Percentiles rank a stretch among this genome's conserved stretches.
Conservation (phyloP, 2,113 vertebrate genomes). For the Lucifuga dentata region DNA sequence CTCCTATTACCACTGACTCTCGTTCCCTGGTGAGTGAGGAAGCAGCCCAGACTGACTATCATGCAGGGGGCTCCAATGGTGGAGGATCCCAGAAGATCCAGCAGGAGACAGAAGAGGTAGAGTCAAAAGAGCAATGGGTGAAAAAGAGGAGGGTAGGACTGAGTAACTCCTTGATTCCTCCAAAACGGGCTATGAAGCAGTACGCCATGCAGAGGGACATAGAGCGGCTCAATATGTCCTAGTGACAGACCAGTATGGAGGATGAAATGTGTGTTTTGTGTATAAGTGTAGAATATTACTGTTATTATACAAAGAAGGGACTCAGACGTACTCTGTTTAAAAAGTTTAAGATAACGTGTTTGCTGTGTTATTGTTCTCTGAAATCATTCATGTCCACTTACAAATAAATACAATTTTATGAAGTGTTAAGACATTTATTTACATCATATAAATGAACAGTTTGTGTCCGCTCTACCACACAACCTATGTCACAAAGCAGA, state of each 20-base stretch:
- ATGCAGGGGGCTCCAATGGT: background rate
- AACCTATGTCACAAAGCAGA: slow-evolving; percentile 36
- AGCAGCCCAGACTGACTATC: background rate
- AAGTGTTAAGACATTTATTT: slow-evolving; percentile 77
- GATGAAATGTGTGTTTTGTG: background rate
- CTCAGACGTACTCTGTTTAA: background rate
- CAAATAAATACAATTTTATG: slow-evolving; percentile 37
- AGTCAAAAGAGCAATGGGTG: slow-evolving; percentile 47
- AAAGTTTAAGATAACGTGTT: background rate
- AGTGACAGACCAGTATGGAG: too few relatives aligned
- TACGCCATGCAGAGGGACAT: slow-evolving; percentile 68
- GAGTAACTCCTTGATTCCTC: slow-evolving; percentile 83
- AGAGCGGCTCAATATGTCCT: slow-evolving; percentile 62
- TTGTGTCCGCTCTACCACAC: slow-evolving; percentile 57
- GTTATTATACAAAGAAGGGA: too few relatives aligned
- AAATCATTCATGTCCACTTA: background rate
- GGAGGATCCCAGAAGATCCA: slow-evolving; percentile 11
- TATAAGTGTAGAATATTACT: background rate
- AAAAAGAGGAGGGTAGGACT: slow-evolving; percentile 83
- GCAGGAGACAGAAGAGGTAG: slow-evolving; percentile 33
- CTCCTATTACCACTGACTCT: slow-evolving; percentile 10
- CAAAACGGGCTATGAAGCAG: slow-evolving; percentile 83
- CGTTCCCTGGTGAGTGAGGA: slow-evolving; percentile 18
- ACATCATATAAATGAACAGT: slow-evolving; percentile 61
- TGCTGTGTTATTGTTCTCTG: background rate